A percentile compares a stretch with the other conserved stretches of the same genome.
Conservation (phyloP, 92 coral and sea anemone genomes). For the Epizoanthus scotinus region DNA sequence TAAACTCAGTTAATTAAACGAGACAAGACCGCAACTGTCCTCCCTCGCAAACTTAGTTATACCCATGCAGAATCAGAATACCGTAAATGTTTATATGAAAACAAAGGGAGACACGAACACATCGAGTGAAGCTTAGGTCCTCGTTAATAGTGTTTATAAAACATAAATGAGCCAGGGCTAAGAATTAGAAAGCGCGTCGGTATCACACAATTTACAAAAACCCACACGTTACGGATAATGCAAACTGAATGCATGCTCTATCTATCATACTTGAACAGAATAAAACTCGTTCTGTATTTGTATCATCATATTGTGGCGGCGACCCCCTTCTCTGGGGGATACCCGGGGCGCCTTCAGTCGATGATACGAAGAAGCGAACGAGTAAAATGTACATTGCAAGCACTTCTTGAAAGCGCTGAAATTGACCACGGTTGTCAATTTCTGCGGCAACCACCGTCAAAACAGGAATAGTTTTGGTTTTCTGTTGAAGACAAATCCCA, state of each 20-base stretch:
- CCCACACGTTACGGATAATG: conserved; percentile 72
- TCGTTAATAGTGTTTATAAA: conserved; percentile 77
- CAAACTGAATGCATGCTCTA: conserved; percentile 36
- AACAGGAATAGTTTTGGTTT: not conserved
- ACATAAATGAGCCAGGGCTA: conserved; percentile 72
- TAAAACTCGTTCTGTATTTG: conserved; percentile 10
- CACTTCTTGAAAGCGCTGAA: conserved; percentile 31
- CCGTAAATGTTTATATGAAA: conserved; percentile 36
- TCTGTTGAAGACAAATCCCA: conserved; percentile 26
- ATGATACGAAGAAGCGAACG: conserved; percentile 20
- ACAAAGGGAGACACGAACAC: conserved; percentile 35
- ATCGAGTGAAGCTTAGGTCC: conserved; percentile 47
- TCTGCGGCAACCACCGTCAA: conserved; percentile 15
- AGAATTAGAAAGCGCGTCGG: conserved; percentile 29
- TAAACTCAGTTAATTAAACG: conserved; percentile 15
- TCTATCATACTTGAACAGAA: conserved; percentile 23
- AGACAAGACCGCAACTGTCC: conserved; percentile 16
- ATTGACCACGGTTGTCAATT: conserved; percentile 47
- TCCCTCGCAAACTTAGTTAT: not conserved
- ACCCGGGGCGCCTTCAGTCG: conserved; percentile 60
- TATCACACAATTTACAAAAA: conserved; percentile 60
- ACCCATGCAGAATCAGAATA: conserved; percentile 30
- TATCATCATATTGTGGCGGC: conserved; percentile 32
- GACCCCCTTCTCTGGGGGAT: conserved; percentile 68
- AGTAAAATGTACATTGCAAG: conserved; percentile 53